Percentiles rank a stretch among this genome's conserved stretches.
phyloP scores from a whole-genome alignment of 2,797 vertebrate genomes.

The Calcarius lapponicus region DNA sequence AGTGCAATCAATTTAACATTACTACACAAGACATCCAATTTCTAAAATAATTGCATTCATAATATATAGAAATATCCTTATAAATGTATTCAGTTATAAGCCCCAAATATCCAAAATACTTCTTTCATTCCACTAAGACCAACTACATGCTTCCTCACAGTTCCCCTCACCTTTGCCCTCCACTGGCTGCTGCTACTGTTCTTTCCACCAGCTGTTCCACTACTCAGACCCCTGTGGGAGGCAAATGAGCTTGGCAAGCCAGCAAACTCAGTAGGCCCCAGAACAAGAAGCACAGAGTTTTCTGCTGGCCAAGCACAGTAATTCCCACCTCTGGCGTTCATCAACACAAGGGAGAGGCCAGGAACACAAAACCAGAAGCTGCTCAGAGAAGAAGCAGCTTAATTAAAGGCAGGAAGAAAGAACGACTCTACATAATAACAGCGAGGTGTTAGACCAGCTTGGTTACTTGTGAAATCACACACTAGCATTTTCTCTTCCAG shows the following conservation, averaged over 20 bases:
- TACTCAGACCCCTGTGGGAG: not conserved
- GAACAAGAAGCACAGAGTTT: not conserved
- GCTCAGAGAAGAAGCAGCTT: not conserved
- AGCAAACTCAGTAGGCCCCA: not conserved
- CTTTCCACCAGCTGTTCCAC: not conserved
- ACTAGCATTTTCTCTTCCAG: not conserved
- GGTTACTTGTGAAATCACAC: slow-evolving; percentile 10
- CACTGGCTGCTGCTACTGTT: not conserved
- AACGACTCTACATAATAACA: not conserved
- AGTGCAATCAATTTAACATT: not conserved
- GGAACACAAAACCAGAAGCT: not conserved
- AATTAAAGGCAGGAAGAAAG: not conserved
- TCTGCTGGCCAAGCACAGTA: not conserved
- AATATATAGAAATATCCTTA: not conserved
- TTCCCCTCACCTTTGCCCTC: not conserved
- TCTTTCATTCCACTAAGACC: not conserved
- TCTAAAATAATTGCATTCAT: not conserved
- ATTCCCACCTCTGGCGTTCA: not conserved
- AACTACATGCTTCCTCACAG: not conserved
- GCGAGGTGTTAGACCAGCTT: slow-evolving; percentile 12
- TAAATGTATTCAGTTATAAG: not conserved
- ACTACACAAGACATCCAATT: not conserved
- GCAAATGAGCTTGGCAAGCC: not conserved
- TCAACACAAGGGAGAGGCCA: not conserved
- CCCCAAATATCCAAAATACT: not conserved